Evolutionary conservation across 1,140 invertebrate species (phyloP), one percentile per base, ranked within the genome.

Genomic region (Cephus cinctus): DNA sequence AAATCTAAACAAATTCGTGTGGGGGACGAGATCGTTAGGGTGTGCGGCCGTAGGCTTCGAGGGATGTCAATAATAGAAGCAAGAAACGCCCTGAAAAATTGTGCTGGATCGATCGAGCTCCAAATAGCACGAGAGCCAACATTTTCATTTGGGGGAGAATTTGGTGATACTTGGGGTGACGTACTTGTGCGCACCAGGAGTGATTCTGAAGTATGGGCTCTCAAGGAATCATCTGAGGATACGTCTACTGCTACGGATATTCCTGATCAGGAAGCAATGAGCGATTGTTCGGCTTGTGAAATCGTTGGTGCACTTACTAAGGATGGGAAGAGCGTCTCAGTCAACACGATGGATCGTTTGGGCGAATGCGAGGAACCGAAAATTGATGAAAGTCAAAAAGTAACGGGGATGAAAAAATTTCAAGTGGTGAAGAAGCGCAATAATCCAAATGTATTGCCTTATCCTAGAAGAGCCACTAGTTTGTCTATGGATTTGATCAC

Each of bases 1-100:
- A 71, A 54, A 25, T 72, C 65, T 0, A 64, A 59, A 12, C 49
- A 68, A 2, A 70, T 81, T 32, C 70, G 74, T 23, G 62, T 83
- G 25, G 84, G 83, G 0, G 86, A 88, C 57, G 86, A 88, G 66
- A 76, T 88, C 19, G 70, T 88, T 9, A 80, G 85, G 54, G 81
- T 89, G 9, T 85, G 83, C 53, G 86, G 86, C 0, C 77, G 78
- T 27, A 76, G 82, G 27, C 56, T 88, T 27, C 77, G 82, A 14
- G 83, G 86, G 0, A 69, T 87, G 51, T 75, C 75, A n/a, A 71
- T 83, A 6, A 56, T 71, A 8, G 84, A 88, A 52, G 86, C 85
- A 2, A 76, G 80, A 16, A 77, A 78, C 32, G 73, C 81, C 12
- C 51, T 89, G 14, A 69, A 76, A 31, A 79, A 65, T 36, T 74